phyloP scores from a whole-genome alignment of 2,888 invertebrate species.

The Thecophora atra region DNA sequence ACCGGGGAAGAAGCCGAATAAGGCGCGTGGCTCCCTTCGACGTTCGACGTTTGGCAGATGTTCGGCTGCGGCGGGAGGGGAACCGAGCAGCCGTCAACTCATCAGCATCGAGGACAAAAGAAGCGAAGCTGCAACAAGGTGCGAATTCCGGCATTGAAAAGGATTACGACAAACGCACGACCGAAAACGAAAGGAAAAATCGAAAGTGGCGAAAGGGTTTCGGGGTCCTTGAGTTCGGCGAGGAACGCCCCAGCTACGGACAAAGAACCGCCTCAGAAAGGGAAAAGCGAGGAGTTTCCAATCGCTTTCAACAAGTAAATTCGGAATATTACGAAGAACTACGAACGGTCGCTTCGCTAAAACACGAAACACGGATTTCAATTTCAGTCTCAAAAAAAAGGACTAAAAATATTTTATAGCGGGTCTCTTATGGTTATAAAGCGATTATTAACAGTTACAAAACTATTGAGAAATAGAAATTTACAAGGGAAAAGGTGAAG shows the following conservation, averaged over 20 bases:
- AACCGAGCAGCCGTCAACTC: not conserved
- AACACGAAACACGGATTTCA: too few species aligned
- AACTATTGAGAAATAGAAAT: too few species aligned
- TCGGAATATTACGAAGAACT: too few species aligned
- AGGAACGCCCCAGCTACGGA: not conserved
- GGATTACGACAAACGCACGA: constrained; percentile 1
- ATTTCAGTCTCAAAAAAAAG: too few species aligned
- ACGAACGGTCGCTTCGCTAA: too few species aligned
- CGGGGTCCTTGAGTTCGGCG: too few species aligned
- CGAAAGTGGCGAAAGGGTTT: not conserved
- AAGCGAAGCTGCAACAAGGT: constrained; percentile 25
- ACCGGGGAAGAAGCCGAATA: constrained; percentile 6
- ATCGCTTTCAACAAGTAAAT: too few species aligned
- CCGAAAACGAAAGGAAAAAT: not conserved
- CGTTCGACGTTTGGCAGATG: constrained; percentile 13
- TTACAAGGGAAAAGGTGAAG: too few species aligned
- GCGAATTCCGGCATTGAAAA: constrained; percentile 11
- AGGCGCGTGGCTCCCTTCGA: constrained; percentile 25
- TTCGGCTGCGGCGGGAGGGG: not conserved
- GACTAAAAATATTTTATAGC: too few species aligned
- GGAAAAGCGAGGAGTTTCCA: not conserved
- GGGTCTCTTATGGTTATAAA: too few species aligned
- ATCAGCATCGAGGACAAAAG: not conserved
- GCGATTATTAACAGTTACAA: too few species aligned
- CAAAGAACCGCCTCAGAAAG: too few species aligned